These are phyloP conservation scores for Mimachlamys varia DNA, from an alignment of 2,888 invertebrate genomes.

Conservation along the genomic window DNA sequence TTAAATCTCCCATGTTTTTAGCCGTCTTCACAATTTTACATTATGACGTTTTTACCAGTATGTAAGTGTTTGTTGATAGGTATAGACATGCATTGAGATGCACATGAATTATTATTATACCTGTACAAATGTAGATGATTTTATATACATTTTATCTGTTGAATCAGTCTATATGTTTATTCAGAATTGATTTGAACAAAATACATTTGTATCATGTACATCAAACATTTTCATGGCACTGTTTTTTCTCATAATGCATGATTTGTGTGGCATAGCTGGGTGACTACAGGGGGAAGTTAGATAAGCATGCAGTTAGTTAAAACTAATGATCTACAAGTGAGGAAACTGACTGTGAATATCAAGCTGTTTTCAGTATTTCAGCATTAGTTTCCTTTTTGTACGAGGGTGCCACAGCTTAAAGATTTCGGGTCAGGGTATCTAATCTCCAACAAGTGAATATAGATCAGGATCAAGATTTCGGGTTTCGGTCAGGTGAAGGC, in stretches of 20 bases:
- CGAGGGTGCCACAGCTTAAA: background rate
- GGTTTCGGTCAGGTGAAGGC: slow-evolving; percentile 16
- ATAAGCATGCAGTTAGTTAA: background rate
- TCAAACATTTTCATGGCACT: background rate
- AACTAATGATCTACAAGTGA: background rate
- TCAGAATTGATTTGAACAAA: background rate
- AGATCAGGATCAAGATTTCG: background rate
- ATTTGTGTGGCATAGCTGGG: too few species aligned
- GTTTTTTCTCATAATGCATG: background rate
- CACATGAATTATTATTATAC: background rate
- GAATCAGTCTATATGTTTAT: too few species aligned
- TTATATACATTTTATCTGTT: background rate
- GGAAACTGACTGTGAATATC: background rate
- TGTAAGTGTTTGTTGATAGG: background rate
- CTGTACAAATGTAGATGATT: background rate
- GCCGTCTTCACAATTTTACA: background rate
- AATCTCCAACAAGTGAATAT: background rate
- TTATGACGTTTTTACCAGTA: background rate
- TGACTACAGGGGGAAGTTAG: background rate
- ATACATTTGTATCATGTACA: background rate
- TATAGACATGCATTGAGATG: background rate
- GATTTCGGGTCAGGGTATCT: background rate
- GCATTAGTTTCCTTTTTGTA: background rate
- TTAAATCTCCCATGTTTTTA: background rate
- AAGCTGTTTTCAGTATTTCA: background rate